Conservation (phyloP, 2,113 vertebrate species). For the Zosterops japonicus region DNA sequence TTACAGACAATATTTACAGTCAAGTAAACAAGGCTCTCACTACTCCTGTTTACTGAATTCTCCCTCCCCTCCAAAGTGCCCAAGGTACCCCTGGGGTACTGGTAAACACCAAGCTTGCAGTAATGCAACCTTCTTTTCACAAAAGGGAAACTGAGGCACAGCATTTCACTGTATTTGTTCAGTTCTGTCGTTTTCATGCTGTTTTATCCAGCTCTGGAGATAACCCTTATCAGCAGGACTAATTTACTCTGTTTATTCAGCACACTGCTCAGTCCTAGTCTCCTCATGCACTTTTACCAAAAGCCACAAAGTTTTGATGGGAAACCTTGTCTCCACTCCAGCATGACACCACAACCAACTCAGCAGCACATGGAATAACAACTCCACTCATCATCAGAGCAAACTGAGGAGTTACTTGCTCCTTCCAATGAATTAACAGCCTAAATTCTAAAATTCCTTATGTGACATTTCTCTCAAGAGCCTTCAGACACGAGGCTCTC, state of each 20-base stretch:
- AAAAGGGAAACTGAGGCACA: neutral
- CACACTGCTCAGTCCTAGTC: neutral
- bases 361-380: neutral
- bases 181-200: neutral
- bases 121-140: neutral
- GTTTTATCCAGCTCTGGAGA: neutral
- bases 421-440: neutral
- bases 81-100: neutral
- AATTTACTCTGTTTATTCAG: neutral
- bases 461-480: neutral
- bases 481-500: neutral
- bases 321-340: neutral
- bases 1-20: neutral
- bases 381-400: neutral
- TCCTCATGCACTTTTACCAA: neutral
- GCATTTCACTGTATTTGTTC: neutral
- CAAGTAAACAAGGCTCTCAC: neutral
- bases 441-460: neutral
- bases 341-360: neutral
- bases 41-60: neutral
- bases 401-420: neutral
- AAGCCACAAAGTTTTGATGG: neutral
- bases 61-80: neutral
- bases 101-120: neutral
- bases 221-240: neutral